phyloP scores from a whole-genome alignment of 2,113 vertebrate genomes.

The Seriola quinqueradiata region DNA sequence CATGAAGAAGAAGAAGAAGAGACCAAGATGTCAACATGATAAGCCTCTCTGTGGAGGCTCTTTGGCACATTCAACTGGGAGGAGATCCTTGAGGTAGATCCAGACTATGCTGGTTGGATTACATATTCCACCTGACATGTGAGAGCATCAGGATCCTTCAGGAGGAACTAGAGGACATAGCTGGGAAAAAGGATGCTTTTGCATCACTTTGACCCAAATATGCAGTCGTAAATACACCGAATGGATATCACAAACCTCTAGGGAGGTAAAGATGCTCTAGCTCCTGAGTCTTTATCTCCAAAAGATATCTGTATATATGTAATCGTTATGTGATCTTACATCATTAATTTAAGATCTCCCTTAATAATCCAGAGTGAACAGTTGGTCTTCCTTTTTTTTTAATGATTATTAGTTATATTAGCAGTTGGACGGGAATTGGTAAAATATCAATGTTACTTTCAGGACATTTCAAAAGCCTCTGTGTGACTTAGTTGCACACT shows the following conservation, averaged over 20 bases:
- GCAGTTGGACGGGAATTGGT: background rate
- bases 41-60: conserved; percentile 3
- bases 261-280: background rate
- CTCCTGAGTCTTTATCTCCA: background rate
- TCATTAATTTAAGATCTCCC: background rate
- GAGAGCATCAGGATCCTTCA: conserved; percentile 18
- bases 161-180: conserved; percentile 9
- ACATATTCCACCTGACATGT: background rate
- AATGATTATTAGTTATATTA: background rate
- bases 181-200: background rate
- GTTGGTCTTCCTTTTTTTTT: background rate
- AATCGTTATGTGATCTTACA: background rate
- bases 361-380: background rate
- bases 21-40: conserved; percentile 1
- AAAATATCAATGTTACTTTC: background rate
- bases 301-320: background rate
- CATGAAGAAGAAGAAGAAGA: conserved; percentile 9
- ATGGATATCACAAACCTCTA: conserved; percentile 1
- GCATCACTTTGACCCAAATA: background rate
- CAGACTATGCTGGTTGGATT: conserved; percentile 13
- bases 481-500: background rate
- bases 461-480: background rate
- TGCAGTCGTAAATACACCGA: conserved; percentile 10
- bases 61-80: conserved; percentile 22
- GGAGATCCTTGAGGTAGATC: background rate